Evolutionary conservation across 2,888 invertebrate genomes (phyloP).

Genomic region (Gari tellinella): DNA sequence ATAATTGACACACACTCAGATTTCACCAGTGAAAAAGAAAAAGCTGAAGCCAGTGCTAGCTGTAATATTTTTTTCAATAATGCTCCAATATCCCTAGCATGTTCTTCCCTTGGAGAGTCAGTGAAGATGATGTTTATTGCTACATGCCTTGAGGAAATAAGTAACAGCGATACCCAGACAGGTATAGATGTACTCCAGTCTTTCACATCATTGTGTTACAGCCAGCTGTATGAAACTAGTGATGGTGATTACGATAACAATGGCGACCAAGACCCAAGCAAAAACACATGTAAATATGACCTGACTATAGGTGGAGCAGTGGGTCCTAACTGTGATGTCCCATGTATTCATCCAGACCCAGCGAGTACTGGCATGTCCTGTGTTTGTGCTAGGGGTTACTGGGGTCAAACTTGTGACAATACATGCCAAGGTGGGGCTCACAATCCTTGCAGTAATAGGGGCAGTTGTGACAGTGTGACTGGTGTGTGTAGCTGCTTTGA

Average conservation of each 20-base stretch:
- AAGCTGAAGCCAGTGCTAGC: constrained; percentile 4
- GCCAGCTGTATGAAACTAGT: constrained; percentile 5
- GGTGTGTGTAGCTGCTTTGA: constrained; percentile 64
- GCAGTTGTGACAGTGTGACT: constrained; percentile 54
- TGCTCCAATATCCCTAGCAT: constrained; percentile 8
- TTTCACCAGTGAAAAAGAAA: constrained; percentile 17
- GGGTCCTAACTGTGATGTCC: constrained; percentile 43
- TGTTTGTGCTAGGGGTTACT: constrained; percentile 66
- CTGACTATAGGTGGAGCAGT: constrained; percentile 35
- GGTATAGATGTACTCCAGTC: constrained; percentile 12
- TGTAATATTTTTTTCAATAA: constrained; percentile 24
- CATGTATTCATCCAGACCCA: constrained; percentile 39
- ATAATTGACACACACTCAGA: constrained; percentile 4
- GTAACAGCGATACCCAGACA: constrained; percentile 12
- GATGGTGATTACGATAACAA: background rate
- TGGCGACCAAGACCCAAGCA: constrained; percentile 19
- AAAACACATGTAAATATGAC: constrained; percentile 5
- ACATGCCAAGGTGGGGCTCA: constrained; percentile 65
- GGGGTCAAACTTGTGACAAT: constrained; percentile 59
- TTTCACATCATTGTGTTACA: constrained; percentile 22
- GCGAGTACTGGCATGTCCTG: constrained; percentile 34
- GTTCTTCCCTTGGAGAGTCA: constrained; percentile 10
- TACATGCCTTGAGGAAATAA: constrained; percentile 27
- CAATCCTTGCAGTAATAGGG: constrained; percentile 63
- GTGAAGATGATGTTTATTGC: constrained; percentile 11